phyloP scores from a whole-genome alignment of 2,113 vertebrate species.

The Malurus elegans region DNA sequence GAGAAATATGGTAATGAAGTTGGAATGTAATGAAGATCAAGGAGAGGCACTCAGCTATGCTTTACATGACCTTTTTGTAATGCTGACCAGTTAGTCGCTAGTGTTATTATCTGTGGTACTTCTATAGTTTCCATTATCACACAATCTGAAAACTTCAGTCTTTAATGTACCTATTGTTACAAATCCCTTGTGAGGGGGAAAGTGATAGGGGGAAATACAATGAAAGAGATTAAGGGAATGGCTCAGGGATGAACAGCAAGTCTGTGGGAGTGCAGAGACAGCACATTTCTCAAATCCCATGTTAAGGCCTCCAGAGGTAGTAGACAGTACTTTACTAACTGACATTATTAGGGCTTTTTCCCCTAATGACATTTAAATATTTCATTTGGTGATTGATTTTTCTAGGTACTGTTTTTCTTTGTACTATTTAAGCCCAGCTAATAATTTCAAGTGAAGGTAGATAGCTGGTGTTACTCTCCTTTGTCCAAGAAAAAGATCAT shows the following conservation, averaged over 20 bases:
- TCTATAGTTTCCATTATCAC: not conserved
- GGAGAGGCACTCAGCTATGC: not conserved
- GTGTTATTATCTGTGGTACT: not conserved
- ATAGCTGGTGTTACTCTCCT: not conserved
- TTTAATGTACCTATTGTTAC: not conserved
- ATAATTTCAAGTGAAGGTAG: not conserved
- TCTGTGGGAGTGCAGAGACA: not conserved
- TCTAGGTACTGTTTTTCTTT: not conserved
- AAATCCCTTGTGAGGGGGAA: not conserved
- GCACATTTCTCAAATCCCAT: not conserved
- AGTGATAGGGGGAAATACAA: not conserved
- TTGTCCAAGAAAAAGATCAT: not conserved
- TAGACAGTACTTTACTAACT: not conserved
- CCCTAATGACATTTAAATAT: not conserved
- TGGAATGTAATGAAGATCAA: conserved; percentile 30
- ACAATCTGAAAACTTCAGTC: not conserved
- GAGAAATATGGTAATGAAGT: not conserved
- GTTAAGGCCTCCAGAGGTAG: not conserved
- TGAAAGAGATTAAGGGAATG: not conserved
- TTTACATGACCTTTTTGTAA: not conserved
- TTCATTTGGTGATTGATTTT: not conserved
- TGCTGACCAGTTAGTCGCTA: not conserved
- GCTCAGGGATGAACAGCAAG: not conserved
- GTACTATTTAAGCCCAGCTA: not conserved
- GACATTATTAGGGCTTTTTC: fast-evolving